These are phyloP conservation scores for Equus quagga DNA, from an alignment of 2,113 vertebrate species.

Conservation along the genomic window DNA sequence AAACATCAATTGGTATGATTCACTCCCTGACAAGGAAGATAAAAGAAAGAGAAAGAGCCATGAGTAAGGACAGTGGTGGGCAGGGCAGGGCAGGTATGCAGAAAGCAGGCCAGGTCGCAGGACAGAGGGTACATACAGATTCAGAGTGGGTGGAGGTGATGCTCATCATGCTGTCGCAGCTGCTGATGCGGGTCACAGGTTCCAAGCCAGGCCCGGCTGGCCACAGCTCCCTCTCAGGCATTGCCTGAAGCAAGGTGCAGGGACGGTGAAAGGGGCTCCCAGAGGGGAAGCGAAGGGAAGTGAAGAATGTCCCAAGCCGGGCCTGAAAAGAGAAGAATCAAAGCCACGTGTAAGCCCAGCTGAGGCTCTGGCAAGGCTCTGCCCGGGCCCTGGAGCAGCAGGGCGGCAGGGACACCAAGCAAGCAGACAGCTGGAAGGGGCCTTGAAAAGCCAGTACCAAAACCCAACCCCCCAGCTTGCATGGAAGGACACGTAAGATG, in stretches of 20 bases:
- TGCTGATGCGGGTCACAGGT: slow-evolving; percentile 84
- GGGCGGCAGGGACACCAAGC: slow-evolving; percentile 25
- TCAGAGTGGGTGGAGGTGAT: slow-evolving; percentile 86
- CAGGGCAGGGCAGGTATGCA: neutral
- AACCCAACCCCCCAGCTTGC: neutral
- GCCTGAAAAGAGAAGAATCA: slow-evolving; percentile 84
- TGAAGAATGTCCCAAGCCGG: slow-evolving; percentile 75
- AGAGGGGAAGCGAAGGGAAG: slow-evolving; percentile 77
- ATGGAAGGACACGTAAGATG: neutral
- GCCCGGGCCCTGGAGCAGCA: slow-evolving; percentile 32
- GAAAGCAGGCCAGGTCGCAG: neutral
- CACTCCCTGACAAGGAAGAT: neutral
- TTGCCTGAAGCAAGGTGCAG: slow-evolving; percentile 82
- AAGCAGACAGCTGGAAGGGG: slow-evolving; percentile 60
- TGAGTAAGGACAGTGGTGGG: neutral
- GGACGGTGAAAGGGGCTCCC: slow-evolving; percentile 64
- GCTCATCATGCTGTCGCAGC: slow-evolving; percentile 92
- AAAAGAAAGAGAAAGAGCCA: slow-evolving; percentile 32
- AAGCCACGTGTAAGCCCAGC: slow-evolving; percentile 71
- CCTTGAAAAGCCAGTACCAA: neutral
- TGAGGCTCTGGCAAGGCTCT: neutral
- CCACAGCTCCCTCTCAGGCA: slow-evolving; percentile 93
- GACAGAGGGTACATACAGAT: slow-evolving; percentile 87
- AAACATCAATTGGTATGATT: neutral
- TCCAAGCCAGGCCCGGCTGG: slow-evolving; percentile 87